phyloP scores from a whole-genome alignment of 2,113 vertebrate species.

The Dendropsophus ebraccatus region DNA sequence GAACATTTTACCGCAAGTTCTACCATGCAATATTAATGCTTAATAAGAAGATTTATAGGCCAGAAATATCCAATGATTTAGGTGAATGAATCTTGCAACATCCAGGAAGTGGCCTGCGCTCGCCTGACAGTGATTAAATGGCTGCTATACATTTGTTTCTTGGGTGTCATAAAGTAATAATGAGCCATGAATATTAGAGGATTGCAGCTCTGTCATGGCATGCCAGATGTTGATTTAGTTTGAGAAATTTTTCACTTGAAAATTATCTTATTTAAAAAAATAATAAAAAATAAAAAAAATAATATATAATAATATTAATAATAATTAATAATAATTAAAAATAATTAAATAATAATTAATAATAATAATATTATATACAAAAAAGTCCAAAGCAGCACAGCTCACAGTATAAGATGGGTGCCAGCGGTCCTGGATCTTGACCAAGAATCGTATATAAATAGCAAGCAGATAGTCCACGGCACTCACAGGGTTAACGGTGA shows the following conservation, averaged over 20 bases:
- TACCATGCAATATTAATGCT: slow-evolving; percentile 24
- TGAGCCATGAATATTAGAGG: slow-evolving; percentile 40
- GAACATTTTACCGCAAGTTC: neutral
- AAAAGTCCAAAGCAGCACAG: neutral
- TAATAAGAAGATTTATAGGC: slow-evolving; percentile 35
- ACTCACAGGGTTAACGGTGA: no score
- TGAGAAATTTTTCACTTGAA: neutral
- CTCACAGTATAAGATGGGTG: no score
- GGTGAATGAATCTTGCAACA: slow-evolving; percentile 27
- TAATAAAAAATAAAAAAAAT: neutral
- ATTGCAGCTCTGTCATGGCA: neutral
- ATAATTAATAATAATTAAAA: neutral
- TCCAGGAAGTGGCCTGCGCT: neutral
- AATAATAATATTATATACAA: neutral
- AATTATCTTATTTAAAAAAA: neutral
- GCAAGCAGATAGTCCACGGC: no score
- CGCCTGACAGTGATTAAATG: slow-evolving; percentile 13
- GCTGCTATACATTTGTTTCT: slow-evolving; percentile 30
- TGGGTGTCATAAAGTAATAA: slow-evolving; percentile 36
- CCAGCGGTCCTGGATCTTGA: no score
- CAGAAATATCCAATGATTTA: slow-evolving; percentile 21
- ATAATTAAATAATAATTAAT: neutral
- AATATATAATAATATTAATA: neutral
- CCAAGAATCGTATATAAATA: no score
- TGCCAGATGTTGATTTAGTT: neutral